Percentiles rank a stretch among this genome's conserved stretches.
phyloP scores from a whole-genome alignment of 1,140 invertebrate genomes.

The Matsumurasca onukii region DNA sequence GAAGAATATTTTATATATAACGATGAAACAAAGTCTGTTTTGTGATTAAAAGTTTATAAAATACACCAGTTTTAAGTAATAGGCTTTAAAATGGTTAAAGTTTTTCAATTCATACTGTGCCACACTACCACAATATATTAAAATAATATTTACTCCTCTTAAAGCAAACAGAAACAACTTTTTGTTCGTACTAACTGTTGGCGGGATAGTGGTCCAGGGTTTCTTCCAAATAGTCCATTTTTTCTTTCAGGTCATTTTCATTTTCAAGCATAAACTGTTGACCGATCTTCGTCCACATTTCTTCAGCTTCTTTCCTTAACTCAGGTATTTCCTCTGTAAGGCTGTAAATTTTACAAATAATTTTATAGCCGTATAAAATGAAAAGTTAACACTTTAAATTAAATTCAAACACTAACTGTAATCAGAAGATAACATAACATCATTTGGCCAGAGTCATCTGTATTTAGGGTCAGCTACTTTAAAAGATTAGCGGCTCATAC shows the following conservation, averaged over 20 bases:
- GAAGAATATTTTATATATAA: too few species aligned
- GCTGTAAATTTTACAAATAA: conserved; percentile 44
- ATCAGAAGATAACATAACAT: too few species aligned
- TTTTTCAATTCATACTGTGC: too few species aligned
- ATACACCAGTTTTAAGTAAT: too few species aligned
- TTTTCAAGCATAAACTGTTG: conserved; percentile 72
- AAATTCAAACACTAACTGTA: too few species aligned
- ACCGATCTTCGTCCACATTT: conserved; percentile 68
- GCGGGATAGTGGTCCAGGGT: conserved; percentile 63
- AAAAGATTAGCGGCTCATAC: too few species aligned
- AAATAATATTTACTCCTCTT: neutral
- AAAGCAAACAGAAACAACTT: neutral
- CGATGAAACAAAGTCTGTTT: too few species aligned
- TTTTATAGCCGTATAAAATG: conserved; percentile 1
- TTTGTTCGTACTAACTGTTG: conserved; percentile 49
- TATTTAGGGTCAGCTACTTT: too few species aligned
- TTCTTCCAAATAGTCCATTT: conserved; percentile 64
- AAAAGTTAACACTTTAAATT: neutral
- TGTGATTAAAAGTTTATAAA: too few species aligned
- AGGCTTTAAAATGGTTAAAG: too few species aligned
- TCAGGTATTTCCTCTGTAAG: conserved; percentile 69
- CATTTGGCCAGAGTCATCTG: too few species aligned
- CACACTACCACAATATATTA: too few species aligned
- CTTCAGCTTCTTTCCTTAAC: conserved; percentile 56
- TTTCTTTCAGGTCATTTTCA: conserved; percentile 70